phyloP scores from a whole-genome alignment of 2,888 invertebrate genomes.

The Drosophila neoperkinsi region DNA sequence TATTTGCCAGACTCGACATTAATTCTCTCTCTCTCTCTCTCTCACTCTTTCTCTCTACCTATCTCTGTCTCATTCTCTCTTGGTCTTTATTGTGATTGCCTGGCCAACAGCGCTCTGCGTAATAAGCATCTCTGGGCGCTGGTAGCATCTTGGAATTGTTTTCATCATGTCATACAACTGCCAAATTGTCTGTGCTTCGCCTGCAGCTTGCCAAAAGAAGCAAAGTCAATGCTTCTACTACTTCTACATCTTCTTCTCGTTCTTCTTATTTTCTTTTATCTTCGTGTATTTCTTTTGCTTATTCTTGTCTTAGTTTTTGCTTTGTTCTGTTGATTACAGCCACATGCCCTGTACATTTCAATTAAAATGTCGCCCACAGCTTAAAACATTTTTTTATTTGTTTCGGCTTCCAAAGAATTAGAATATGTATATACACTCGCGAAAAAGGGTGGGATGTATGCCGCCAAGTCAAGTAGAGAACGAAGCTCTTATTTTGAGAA shows the following conservation, averaged over 20 bases:
- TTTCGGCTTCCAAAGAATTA: constrained; percentile 55
- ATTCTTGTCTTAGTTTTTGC: constrained; percentile 9
- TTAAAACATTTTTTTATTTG: constrained; percentile 20
- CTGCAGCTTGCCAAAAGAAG: constrained; percentile 50
- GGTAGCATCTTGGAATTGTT: constrained; percentile 64
- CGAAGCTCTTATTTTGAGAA: not conserved
- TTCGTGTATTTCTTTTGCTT: not conserved
- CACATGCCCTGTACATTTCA: constrained; percentile 65
- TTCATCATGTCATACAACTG: constrained; percentile 75
- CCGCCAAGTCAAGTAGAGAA: not conserved
- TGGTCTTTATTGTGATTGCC: constrained; percentile 60
- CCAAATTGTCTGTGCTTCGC: constrained; percentile 68
- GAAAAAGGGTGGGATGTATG: not conserved
- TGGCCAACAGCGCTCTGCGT: constrained; percentile 58
- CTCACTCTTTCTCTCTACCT: not conserved
- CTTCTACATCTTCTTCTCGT: not conserved
- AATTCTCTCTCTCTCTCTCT: not conserved
- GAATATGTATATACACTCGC: constrained; percentile 28
- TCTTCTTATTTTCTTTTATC: constrained; percentile 18
- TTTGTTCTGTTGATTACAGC: constrained; percentile 73
- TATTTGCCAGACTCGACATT: constrained; percentile 50
- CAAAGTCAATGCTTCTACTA: constrained; percentile 44
- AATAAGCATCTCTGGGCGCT: constrained; percentile 61
- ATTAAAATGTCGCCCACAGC: constrained; percentile 75
- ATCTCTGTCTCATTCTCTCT: constrained; percentile 2